These are phyloP conservation scores for Saturnia japonica DNA, from an alignment of 2,888 invertebrate genomes.

Conservation along the genomic window DNA sequence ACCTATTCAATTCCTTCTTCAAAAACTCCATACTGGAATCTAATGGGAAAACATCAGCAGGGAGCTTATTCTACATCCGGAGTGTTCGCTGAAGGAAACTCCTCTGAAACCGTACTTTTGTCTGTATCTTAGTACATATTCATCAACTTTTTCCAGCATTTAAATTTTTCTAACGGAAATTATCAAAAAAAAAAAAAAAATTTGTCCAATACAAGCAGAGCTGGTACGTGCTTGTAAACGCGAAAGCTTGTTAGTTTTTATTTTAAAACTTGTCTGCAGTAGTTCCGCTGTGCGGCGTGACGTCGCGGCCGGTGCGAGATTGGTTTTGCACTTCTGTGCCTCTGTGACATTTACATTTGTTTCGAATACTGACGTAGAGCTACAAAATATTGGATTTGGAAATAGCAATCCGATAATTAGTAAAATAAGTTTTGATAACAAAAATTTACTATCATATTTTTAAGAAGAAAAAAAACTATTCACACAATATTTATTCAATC, in stretches of 20 bases:
- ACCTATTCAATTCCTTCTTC: too few relatives aligned
- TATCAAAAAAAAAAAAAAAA: not conserved
- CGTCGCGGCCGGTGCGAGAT: conserved; percentile 44
- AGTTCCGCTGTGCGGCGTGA: conserved; percentile 40
- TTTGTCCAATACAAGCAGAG: conserved; percentile 18
- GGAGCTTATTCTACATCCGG: too few relatives aligned
- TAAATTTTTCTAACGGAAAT: not conserved
- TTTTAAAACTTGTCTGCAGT: conserved; percentile 51
- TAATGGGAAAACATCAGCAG: too few relatives aligned
- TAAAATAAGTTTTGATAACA: not conserved
- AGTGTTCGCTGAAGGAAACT: too few relatives aligned
- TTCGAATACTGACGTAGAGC: conserved; percentile 28
- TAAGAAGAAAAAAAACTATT: too few relatives aligned
- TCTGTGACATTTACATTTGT: conserved; percentile 37
- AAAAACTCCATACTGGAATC: too few relatives aligned
- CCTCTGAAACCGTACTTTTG: too few relatives aligned
- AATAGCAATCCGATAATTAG: not conserved
- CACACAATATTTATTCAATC: too few relatives aligned
- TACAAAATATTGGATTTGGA: not conserved
- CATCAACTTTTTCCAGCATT: not conserved
- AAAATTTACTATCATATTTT: too few relatives aligned
- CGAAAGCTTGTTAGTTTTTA: conserved; percentile 43
- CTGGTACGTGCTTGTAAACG: conserved; percentile 38
- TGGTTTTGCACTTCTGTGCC: conserved; percentile 60
- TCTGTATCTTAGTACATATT: too few relatives aligned